Conservation (phyloP, 2,797 vertebrate species). For the Phrynocephalus forsythii region DNA sequence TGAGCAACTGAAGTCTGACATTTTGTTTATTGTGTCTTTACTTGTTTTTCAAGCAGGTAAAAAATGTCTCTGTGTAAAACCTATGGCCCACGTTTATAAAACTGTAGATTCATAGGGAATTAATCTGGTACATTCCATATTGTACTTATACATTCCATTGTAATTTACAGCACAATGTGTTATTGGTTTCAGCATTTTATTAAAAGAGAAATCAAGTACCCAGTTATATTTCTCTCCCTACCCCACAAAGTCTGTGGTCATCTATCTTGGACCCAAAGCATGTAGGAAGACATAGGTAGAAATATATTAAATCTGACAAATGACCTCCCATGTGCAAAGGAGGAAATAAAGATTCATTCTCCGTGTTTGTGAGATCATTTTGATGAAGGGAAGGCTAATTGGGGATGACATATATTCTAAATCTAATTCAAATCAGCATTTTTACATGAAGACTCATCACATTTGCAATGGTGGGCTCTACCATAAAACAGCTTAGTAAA, state of each 20-base stretch:
- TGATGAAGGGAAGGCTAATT: conserved; percentile 84
- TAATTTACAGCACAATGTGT: conserved; percentile 45
- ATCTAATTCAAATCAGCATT: conserved; percentile 85
- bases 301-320: conserved; percentile 85
- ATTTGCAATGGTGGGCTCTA: conserved; percentile 76
- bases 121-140: background rate
- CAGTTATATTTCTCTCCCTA: conserved; percentile 47
- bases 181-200: conserved; percentile 48
- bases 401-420: conserved; percentile 83
- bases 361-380: conserved; percentile 83
- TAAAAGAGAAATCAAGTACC: conserved; percentile 67
- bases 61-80: conserved; percentile 5
- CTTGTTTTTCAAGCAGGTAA: background rate
- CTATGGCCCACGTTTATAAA: background rate
- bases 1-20: background rate
- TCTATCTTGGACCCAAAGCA: conserved; percentile 79
- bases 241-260: conserved; percentile 65
- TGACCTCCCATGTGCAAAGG: conserved; percentile 84
- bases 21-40: background rate
- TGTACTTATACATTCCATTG: conserved; percentile 39
- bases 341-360: conserved; percentile 87
- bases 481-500: conserved; percentile 80
- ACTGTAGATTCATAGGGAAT: conserved; percentile 26
- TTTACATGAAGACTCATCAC: conserved; percentile 85
- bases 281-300: conserved; percentile 81